A percentile compares a stretch with the other conserved stretches of the same genome.
phyloP scores from a whole-genome alignment of 2,113 vertebrate genomes.

The Anthoscopus minutus region DNA sequence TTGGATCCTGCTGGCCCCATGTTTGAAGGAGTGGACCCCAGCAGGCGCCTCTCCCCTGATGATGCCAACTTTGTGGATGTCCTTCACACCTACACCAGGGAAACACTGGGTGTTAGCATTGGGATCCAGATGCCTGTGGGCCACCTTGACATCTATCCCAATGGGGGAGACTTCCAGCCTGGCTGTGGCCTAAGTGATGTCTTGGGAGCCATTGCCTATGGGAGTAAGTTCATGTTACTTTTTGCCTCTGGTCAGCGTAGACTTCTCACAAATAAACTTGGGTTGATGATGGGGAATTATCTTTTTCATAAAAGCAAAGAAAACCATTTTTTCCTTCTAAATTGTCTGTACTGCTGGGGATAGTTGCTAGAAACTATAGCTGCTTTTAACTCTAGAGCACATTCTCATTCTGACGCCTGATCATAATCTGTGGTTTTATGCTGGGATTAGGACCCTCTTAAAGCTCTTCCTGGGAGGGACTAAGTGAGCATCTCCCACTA shows the following conservation, averaged over 20 bases:
- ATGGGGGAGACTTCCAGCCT: slow-evolving; percentile 90
- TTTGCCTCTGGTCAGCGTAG: neutral
- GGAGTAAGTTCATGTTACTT: slow-evolving; percentile 76
- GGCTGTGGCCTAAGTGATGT: slow-evolving; percentile 85
- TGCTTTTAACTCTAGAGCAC: neutral
- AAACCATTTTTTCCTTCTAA: neutral
- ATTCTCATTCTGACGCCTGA: neutral
- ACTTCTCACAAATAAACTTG: neutral
- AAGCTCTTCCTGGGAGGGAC: neutral
- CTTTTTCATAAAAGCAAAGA: neutral
- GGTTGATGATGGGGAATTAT: neutral
- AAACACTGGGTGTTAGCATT: slow-evolving; percentile 90
- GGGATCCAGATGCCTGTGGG: slow-evolving; percentile 94
- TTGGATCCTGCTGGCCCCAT: slow-evolving; percentile 95
- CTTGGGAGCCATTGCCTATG: slow-evolving; percentile 77
- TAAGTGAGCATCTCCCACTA: neutral
- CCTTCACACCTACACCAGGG: slow-evolving; percentile 89
- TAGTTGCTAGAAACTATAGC: neutral
- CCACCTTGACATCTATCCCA: slow-evolving; percentile 94
- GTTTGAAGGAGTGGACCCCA: slow-evolving; percentile 85
- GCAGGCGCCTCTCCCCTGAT: slow-evolving; percentile 86
- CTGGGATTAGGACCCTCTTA: neutral
- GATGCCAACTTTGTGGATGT: slow-evolving; percentile 95
- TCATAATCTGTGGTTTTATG: neutral
- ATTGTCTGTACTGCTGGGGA: neutral